Percentiles rank a stretch among this genome's conserved stretches.
These are phyloP conservation scores for Ornithoptera priamus DNA, from an alignment of 2,888 invertebrate genomes.

Conservation along the genomic window DNA sequence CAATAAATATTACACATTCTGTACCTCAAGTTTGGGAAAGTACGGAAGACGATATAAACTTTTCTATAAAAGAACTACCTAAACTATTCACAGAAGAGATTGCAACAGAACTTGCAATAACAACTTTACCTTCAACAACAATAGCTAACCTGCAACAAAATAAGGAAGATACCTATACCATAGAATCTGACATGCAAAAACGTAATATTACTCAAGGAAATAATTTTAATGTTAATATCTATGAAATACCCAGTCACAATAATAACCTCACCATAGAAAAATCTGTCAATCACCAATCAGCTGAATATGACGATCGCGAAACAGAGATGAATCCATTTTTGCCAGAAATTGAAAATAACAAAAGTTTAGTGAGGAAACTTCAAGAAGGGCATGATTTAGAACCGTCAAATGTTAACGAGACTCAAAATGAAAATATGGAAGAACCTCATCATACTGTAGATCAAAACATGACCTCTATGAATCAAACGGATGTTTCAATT, in stretches of 20 bases:
- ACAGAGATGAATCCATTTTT: constrained; percentile 84
- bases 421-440: constrained; percentile 66
- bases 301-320: constrained; percentile 67
- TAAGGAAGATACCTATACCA: constrained; percentile 21
- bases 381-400: constrained; percentile 78
- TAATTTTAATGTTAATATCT: constrained; percentile 69
- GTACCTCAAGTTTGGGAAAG: constrained; percentile 27
- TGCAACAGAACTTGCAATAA: constrained; percentile 33
- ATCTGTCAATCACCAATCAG: constrained; percentile 47
- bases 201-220: constrained; percentile 51
- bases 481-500: constrained; percentile 25
- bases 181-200: constrained; percentile 15
- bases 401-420: constrained; percentile 63
- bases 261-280: constrained; percentile 51
- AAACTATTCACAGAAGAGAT: constrained; percentile 33
- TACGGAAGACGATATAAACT: constrained; percentile 37
- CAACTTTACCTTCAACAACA: constrained; percentile 33
- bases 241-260: constrained; percentile 63
- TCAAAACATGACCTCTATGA: constrained; percentile 27
- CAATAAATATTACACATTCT: constrained; percentile 17
- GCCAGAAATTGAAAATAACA: constrained; percentile 83
- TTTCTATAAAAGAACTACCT: constrained; percentile 41
- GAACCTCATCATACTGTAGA: constrained; percentile 42
- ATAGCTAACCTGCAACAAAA: constrained; percentile 20
- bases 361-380: constrained; percentile 79